Evolutionary conservation across 2,113 vertebrate species (phyloP), one percentile per base, ranked within the genome.

Genomic region (Phyllopteryx taeniolatus): DNA sequence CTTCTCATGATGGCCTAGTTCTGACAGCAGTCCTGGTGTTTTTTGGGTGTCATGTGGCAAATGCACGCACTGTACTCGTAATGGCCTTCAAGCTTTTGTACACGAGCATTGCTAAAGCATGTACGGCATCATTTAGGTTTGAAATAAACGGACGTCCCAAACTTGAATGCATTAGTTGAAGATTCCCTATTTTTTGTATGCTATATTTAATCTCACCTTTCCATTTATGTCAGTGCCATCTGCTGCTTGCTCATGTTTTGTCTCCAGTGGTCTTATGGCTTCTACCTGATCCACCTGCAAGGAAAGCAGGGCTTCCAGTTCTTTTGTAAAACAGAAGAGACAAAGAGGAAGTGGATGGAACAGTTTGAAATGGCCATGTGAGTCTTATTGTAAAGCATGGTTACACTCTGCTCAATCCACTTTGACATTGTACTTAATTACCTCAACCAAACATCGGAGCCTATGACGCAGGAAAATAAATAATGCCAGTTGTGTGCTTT

Each of bases 331-430:
- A 98, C 98, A 0, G 98, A 98, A 72, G 98, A 99, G 60, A 98
- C 96, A 86, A 99, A 99, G 91, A 92, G 97, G 89, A 98, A 96
- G 73, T 99, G 98, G 98, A 98, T 98, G 96, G 97, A 99, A 86
- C 97, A 99, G 91, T 98, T 99, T 70, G 96, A 98, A 79, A 99
- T 99, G 98, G 98, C 97, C 79, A 97, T 99, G 98, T 98, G 91
- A 92, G 97, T 90, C 13, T 0, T 12, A 56, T 7, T 15, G 10
- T 12, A 57, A 11, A 0, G 3, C 1, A 44, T 31, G 3, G 13
- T 43, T 27, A 31, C 22, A 59, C 2, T n/a, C 27, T 6, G n/a
- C 57, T 27, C 35, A 39, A 3, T 39, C 35, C 35, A 6, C 35
- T 39, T 39, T 6, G 35, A 6, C 35, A 39, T 35, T 35, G 4